phyloP scores from a whole-genome alignment of 2,797 vertebrate species.

The Carcharodon carcharias region DNA sequence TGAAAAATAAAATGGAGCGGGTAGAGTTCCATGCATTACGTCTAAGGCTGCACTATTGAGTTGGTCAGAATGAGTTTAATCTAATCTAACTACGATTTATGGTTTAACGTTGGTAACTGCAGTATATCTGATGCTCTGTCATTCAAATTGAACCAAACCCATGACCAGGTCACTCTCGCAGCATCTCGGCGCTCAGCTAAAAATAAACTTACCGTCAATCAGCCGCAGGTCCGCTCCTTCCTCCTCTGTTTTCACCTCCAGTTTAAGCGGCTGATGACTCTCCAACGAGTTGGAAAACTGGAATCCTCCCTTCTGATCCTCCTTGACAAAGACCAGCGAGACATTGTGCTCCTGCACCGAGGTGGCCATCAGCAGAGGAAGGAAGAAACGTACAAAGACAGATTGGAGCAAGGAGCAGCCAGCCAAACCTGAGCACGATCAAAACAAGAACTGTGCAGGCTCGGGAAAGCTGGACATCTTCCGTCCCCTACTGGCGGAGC shows the following conservation, averaged over 20 bases:
- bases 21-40: neutral
- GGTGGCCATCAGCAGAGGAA: neutral
- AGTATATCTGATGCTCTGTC: neutral
- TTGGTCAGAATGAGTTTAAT: neutral
- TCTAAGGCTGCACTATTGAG: neutral
- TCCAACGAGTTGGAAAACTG: constrained; percentile 16
- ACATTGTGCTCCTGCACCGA: neutral
- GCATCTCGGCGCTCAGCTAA: neutral
- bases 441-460: neutral
- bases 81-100: neutral
- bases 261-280: constrained; percentile 12
- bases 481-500: constrained; percentile 10
- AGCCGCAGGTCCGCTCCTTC: constrained; percentile 33
- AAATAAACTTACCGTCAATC: constrained; percentile 43
- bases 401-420: neutral
- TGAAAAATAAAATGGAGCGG: neutral
- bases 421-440: neutral
- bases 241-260: constrained; percentile 40
- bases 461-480: neutral
- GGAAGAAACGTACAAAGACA: neutral
- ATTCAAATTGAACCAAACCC: neutral
- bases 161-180: neutral
- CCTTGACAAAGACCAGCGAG: constrained; percentile 39
- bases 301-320: constrained; percentile 43
- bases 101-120: neutral